Conservation (phyloP, 2,113 vertebrate genomes). For the Lophius piscatorius region DNA sequence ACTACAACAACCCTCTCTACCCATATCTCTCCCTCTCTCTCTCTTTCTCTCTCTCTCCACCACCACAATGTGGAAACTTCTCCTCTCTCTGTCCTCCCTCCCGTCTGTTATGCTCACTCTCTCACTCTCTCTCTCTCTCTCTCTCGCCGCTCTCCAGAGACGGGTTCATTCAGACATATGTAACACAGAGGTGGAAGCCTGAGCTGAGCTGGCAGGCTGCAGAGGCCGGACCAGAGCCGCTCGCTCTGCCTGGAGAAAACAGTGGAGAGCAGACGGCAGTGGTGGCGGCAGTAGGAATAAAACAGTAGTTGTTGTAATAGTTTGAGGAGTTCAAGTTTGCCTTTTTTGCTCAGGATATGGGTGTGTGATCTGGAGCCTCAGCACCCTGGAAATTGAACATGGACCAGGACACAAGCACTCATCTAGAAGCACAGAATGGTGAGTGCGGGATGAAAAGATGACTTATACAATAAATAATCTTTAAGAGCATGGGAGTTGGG, state of each 20-base stretch:
- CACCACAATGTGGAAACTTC: constrained; percentile 46
- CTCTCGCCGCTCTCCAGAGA: constrained; percentile 43
- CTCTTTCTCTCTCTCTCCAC: constrained; percentile 19
- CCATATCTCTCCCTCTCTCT: constrained; percentile 9
- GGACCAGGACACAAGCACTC: constrained; percentile 67
- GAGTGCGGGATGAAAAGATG: constrained; percentile 54
- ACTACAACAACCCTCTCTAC: constrained; percentile 31
- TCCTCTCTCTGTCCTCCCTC: constrained; percentile 44
- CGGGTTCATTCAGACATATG: constrained; percentile 69
- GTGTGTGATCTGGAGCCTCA: constrained; percentile 32
- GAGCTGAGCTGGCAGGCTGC: constrained; percentile 69
- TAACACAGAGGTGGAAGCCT: constrained; percentile 59
- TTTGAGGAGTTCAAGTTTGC: constrained; percentile 8
- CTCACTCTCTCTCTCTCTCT: constrained; percentile 31
- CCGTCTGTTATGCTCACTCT: constrained; percentile 30
- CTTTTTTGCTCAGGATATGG: constrained; percentile 51
- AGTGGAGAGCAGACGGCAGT: constrained; percentile 7
- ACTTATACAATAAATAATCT: constrained; percentile 12
- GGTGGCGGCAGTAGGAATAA: background rate
- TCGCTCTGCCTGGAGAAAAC: constrained; percentile 51
- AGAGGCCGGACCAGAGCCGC: constrained; percentile 57
- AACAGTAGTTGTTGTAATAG: constrained; percentile 15
- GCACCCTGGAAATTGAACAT: constrained; percentile 66
- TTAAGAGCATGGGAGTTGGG: constrained; percentile 1
- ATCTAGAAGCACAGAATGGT: constrained; percentile 67